phyloP scores from a whole-genome alignment of 1,140 invertebrate genomes.

The Nymphalis io region DNA sequence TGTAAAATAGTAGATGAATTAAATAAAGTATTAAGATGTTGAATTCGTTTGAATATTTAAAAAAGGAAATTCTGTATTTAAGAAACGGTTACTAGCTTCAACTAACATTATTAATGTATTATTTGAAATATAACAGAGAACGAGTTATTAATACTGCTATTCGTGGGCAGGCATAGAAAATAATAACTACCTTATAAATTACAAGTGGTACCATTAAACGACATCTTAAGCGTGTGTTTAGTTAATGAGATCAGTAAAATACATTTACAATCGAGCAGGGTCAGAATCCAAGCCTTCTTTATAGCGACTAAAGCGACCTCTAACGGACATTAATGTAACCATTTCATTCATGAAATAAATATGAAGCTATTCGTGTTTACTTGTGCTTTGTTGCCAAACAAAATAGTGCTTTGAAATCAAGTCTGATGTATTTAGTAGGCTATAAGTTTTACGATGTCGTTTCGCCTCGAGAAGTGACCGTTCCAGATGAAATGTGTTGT shows the following conservation, averaged over 20 bases:
- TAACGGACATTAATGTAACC: slow-evolving; percentile 27
- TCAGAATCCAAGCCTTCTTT: slow-evolving; percentile 28
- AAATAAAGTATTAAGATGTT: no score
- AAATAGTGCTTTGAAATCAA: slow-evolving; percentile 34
- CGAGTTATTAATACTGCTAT: slow-evolving; percentile 3
- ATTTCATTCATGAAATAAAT: slow-evolving; percentile 41
- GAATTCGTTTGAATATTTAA: no score
- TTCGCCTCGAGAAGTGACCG: slow-evolving; percentile 21
- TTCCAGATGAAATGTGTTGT: slow-evolving; percentile 25
- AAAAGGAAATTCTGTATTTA: no score
- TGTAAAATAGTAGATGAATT: no score
- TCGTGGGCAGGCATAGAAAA: slow-evolving; percentile 8
- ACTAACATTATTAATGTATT: slow-evolving; percentile 1
- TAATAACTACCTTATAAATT: slow-evolving; percentile 12
- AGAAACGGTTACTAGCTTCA: background rate
- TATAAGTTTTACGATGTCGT: slow-evolving; percentile 30
- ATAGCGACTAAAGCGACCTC: slow-evolving; percentile 27
- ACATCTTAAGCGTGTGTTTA: slow-evolving; percentile 9
- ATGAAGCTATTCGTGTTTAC: slow-evolving; percentile 34
- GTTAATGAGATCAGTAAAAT: slow-evolving; percentile 35
- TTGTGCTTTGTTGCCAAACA: slow-evolving; percentile 37
- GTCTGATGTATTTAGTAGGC: slow-evolving; percentile 32
- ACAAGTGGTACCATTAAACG: slow-evolving; percentile 4
- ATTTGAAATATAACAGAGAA: background rate
- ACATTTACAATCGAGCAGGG: slow-evolving; percentile 19